Evolutionary conservation across 2,113 vertebrate species (phyloP).

Genomic region (Lamprologus speciosus): DNA sequence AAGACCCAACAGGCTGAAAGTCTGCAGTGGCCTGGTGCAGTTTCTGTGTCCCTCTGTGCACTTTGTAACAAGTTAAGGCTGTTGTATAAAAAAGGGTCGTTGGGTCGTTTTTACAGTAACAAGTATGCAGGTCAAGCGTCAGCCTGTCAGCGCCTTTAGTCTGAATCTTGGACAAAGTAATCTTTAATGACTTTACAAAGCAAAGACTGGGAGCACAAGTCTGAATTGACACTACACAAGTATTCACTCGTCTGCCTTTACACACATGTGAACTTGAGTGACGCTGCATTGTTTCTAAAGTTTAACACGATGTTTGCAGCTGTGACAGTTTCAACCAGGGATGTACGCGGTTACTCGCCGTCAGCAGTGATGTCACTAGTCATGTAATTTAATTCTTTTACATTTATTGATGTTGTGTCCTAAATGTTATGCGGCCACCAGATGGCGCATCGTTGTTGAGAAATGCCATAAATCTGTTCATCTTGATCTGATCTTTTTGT

Average conservation of each 20-base stretch:
- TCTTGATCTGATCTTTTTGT: background rate
- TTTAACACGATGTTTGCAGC: background rate
- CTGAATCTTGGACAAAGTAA: background rate
- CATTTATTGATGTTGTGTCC: background rate
- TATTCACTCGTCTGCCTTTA: background rate
- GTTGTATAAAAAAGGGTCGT: background rate
- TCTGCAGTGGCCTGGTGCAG: background rate
- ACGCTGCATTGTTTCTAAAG: background rate
- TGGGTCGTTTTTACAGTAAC: background rate
- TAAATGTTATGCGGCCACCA: background rate
- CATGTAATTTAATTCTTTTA: accelerated
- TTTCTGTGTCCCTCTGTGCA: background rate
- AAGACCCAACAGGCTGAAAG: background rate
- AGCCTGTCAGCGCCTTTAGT: background rate
- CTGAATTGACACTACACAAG: background rate
- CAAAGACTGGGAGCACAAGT: background rate
- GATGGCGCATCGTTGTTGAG: background rate
- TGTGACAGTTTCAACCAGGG: background rate
- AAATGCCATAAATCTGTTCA: background rate
- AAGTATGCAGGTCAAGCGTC: background rate
- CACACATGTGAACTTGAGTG: accelerated
- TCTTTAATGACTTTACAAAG: background rate
- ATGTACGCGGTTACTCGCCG: accelerated
- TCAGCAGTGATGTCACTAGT: background rate
- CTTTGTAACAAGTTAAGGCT: background rate